phyloP scores from a whole-genome alignment of 1,140 invertebrate genomes.

The Lasioglossum baleicum region DNA sequence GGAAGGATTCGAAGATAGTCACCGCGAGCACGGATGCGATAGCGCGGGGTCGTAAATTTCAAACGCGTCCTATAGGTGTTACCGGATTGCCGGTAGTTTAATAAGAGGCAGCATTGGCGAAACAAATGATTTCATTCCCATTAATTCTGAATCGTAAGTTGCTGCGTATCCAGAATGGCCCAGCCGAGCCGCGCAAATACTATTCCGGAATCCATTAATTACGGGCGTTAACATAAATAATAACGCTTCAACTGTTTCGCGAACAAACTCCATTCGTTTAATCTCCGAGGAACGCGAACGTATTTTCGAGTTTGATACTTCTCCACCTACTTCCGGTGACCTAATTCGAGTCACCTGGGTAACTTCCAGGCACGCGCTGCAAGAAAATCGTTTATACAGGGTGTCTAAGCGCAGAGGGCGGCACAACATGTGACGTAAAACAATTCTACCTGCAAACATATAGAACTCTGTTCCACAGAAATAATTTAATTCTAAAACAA shows the following conservation, averaged over 20 bases:
- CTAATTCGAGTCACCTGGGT: not conserved
- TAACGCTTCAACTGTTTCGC: not conserved
- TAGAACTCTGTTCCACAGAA: too few relatives aligned
- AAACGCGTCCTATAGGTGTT: not conserved
- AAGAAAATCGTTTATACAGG: not conserved
- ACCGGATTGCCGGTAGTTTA: not conserved
- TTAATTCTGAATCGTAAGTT: constrained; percentile 1
- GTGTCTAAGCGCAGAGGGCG: too few relatives aligned
- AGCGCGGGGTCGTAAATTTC: not conserved
- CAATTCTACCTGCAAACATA: too few relatives aligned
- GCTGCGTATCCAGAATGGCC: not conserved
- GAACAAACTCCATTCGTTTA: constrained; percentile 7
- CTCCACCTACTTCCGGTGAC: not conserved
- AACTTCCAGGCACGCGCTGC: not conserved
- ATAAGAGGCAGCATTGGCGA: not conserved
- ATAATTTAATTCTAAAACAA: too few relatives aligned
- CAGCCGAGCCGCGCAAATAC: not conserved
- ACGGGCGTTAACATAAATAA: not conserved
- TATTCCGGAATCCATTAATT: not conserved
- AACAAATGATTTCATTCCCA: not conserved
- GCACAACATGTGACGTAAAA: too few relatives aligned
- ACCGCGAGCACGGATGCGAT: not conserved
- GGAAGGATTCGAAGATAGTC: not conserved
- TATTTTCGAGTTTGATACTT: not conserved
- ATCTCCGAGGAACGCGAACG: not conserved